Conservation (phyloP, 2,113 vertebrate genomes). For the Hypocryptadius cinnamomeus region DNA sequence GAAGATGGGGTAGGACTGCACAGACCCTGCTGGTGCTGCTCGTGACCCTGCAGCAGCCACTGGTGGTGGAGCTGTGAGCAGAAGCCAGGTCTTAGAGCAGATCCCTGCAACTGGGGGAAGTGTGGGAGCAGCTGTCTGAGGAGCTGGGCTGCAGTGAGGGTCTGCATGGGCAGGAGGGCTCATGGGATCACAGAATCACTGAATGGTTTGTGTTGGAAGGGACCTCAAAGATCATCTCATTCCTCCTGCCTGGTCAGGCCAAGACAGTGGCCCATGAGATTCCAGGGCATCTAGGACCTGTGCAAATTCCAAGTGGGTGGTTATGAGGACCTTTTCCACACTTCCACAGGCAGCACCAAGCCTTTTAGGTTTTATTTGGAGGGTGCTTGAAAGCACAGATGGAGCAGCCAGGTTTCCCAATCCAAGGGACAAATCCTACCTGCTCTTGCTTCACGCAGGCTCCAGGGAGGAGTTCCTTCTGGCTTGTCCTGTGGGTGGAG, state of each 20-base stretch:
- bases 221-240: no score
- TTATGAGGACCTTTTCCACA: background rate
- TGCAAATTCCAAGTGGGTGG: background rate
- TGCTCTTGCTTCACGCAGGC: background rate
- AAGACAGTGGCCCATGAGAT: accelerated
- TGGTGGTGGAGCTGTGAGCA: background rate
- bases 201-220: background rate
- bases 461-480: background rate
- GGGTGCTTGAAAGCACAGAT: background rate
- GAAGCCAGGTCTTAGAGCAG: background rate
- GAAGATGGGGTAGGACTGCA: background rate
- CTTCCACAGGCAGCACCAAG: background rate
- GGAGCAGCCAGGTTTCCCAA: background rate
- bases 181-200: background rate
- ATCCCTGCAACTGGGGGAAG: background rate
- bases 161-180: background rate
- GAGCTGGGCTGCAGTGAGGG: background rate
- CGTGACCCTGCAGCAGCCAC: accelerated
- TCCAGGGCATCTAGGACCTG: accelerated
- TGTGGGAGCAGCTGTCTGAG: background rate
- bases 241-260: background rate
- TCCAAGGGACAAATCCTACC: background rate
- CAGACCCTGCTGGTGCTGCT: background rate
- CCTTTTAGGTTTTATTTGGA: background rate
- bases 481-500: background rate